Evolutionary conservation across 2,113 vertebrate species (phyloP).

Genomic region (Paedocypris sp.): DNA sequence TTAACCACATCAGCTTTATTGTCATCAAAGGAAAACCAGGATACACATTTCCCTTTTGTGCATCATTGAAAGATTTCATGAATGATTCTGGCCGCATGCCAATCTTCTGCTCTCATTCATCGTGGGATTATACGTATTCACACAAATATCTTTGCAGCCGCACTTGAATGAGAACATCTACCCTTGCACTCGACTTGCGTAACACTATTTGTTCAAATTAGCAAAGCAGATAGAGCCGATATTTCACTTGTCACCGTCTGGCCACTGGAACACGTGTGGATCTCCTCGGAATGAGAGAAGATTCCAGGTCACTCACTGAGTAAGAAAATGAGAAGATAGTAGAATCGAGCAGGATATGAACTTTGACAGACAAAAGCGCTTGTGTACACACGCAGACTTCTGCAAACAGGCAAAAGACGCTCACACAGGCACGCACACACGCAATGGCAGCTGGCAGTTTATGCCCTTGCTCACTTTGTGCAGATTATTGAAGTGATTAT

Average conservation of each 20-base stretch:
- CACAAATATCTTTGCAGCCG: background rate
- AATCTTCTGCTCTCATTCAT: no score
- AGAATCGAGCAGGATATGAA: background rate
- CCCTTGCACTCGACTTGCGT: background rate
- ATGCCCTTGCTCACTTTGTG: background rate
- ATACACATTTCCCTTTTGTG: no score
- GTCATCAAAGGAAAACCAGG: no score
- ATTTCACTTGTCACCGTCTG: background rate
- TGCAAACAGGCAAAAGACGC: background rate
- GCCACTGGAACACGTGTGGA: constrained; percentile 18
- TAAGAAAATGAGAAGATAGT: constrained; percentile 2
- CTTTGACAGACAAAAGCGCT: background rate
- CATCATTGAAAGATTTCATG: no score
- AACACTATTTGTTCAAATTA: constrained; percentile 13
- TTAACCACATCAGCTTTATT: no score
- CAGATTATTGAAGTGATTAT: background rate
- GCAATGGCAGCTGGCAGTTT: background rate
- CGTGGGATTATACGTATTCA: no score
- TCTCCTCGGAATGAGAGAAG: background rate
- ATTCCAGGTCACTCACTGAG: background rate
- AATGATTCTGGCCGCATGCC: background rate
- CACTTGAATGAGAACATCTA: background rate
- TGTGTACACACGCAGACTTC: background rate
- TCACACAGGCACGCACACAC: background rate
- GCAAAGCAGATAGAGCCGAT: no score